A percentile compares a stretch with the other conserved stretches of the same genome.
Evolutionary conservation across 2,888 invertebrate species (phyloP).

Genomic region (Zootermopsis nevadensis): DNA sequence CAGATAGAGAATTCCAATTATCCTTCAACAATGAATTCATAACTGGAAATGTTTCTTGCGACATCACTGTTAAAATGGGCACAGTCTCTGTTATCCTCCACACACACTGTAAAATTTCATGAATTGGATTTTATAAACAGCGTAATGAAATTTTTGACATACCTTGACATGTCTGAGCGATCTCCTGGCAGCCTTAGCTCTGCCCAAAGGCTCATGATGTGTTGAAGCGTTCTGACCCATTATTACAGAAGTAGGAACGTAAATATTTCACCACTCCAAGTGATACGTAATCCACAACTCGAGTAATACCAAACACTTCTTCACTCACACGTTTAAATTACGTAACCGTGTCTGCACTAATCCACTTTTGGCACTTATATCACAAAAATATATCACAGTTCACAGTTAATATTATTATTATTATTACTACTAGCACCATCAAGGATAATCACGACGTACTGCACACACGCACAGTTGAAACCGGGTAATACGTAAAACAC

Average conservation of each 20-base stretch:
- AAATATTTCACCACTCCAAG: neutral
- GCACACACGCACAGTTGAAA: no score
- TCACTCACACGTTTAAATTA: neutral
- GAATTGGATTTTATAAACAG: no score
- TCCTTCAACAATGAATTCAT: neutral
- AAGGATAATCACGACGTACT: neutral
- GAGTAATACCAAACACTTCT: neutral
- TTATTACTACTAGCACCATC: neutral
- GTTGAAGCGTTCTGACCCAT: slow-evolving; percentile 90
- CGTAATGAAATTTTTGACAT: neutral
- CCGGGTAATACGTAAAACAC: neutral
- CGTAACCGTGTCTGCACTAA: neutral
- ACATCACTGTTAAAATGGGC: neutral
- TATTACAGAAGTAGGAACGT: neutral
- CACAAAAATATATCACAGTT: neutral
- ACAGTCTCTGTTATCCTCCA: neutral
- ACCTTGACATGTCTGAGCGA: slow-evolving; percentile 62
- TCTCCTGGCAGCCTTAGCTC: slow-evolving; percentile 68
- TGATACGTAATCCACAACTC: neutral
- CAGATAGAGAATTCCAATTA: neutral
- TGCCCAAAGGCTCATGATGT: slow-evolving; percentile 81
- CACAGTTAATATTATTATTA: no score
- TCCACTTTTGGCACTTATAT: neutral
- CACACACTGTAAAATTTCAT: no score
- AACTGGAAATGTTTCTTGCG: neutral